These are phyloP conservation scores for Lordiphosa collinella DNA, from an alignment of 1,140 invertebrate species.

Conservation along the genomic window DNA sequence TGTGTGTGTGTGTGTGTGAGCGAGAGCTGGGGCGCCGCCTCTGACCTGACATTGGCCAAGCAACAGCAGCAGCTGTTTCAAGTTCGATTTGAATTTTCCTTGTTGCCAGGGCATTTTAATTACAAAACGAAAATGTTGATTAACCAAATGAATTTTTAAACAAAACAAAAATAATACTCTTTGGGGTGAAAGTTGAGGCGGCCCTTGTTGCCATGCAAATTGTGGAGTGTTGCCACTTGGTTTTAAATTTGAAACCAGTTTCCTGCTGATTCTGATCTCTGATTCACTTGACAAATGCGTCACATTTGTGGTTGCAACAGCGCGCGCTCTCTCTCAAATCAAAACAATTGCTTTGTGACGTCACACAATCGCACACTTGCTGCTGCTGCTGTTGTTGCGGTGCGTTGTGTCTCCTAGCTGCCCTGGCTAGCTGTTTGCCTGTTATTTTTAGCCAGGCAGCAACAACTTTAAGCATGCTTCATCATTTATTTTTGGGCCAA, in stretches of 20 bases:
- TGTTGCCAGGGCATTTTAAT: slow-evolving; percentile 38
- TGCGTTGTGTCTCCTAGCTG: neutral
- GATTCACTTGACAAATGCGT: no score
- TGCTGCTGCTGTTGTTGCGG: neutral
- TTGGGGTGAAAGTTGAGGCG: slow-evolving; percentile 32
- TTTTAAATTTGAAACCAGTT: slow-evolving; percentile 3
- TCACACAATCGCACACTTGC: slow-evolving; percentile 24
- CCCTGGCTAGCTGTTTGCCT: slow-evolving; percentile 1
- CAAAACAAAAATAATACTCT: slow-evolving; percentile 1
- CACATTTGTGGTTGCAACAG: slow-evolving; percentile 15
- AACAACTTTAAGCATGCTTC: slow-evolving; percentile 51
- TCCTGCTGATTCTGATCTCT: neutral
- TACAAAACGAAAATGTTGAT: slow-evolving; percentile 34
- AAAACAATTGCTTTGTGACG: slow-evolving; percentile 43
- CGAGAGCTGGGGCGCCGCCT: slow-evolving; percentile 30
- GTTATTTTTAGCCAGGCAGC: slow-evolving; percentile 57
- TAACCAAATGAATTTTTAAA: slow-evolving; percentile 34
- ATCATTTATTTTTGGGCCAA: slow-evolving; percentile 68
- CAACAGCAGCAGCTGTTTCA: slow-evolving; percentile 35
- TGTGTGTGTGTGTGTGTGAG: neutral
- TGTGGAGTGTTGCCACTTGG: neutral
- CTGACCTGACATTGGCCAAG: slow-evolving; percentile 22
- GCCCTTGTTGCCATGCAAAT: slow-evolving; percentile 23
- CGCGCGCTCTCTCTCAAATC: slow-evolving; percentile 7
- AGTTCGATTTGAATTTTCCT: slow-evolving; percentile 38